These are phyloP conservation scores for Napeogenes inachia DNA, from an alignment of 2,888 invertebrate species.

Conservation along the genomic window DNA sequence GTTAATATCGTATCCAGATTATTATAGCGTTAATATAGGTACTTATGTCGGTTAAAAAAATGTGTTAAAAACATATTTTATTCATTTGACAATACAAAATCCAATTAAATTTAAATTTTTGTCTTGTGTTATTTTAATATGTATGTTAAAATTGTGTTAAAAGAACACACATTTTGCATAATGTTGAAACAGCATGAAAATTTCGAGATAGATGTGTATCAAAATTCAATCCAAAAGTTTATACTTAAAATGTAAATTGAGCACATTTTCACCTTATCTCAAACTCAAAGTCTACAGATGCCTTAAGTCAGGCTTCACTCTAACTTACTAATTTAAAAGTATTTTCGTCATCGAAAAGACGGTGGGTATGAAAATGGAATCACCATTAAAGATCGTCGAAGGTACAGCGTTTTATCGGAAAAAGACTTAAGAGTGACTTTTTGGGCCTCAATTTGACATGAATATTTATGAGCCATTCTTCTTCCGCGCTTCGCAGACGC, in stretches of 20 bases:
- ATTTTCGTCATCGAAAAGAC: conserved; percentile 39
- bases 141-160: no score
- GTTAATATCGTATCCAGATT: no score
- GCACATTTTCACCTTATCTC: conserved; percentile 19
- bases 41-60: no score
- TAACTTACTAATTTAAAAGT: conserved; percentile 38
- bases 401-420: conserved; percentile 62
- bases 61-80: no score
- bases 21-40: no score
- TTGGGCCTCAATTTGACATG: conserved; percentile 65
- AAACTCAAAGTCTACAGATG: conserved; percentile 17
- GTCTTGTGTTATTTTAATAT: no score
- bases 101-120: no score
- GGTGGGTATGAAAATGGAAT: conserved; percentile 46
- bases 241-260: conserved; percentile 11
- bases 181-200: neutral
- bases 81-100: no score
- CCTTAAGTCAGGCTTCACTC: conserved; percentile 29
- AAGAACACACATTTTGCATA: neutral
- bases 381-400: conserved; percentile 52
- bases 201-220: neutral
- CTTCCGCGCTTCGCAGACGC: conserved; percentile 51
- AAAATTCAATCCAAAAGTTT: neutral
- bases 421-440: conserved; percentile 71
- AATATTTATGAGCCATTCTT: conserved; percentile 70